These are phyloP conservation scores for Diploscapter pachys DNA, from an alignment of 1,140 invertebrate species.

Conservation along the genomic window DNA sequence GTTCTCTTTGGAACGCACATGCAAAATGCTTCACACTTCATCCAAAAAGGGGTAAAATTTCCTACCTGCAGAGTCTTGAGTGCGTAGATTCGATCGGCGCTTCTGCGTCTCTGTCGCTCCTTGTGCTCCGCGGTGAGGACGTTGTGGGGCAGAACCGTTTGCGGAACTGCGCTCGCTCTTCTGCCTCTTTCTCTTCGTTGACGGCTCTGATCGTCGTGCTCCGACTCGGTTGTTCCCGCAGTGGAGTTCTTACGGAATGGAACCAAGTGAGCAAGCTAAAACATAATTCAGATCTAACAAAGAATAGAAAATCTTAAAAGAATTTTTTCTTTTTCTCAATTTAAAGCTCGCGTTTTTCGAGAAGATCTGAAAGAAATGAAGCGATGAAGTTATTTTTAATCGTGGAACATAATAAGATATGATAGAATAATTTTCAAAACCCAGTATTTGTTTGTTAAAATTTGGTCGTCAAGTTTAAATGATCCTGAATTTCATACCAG, in stretches of 20 bases:
- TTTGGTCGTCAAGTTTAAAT: too few relatives aligned
- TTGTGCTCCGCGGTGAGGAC: not conserved
- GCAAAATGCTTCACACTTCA: slow-evolving; percentile 1
- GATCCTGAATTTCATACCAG: too few relatives aligned
- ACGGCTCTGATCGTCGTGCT: not conserved
- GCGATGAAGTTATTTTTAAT: too few relatives aligned
- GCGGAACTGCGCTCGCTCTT: slow-evolving; percentile 1
- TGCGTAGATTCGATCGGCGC: slow-evolving; percentile 8
- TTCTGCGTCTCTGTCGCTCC: slow-evolving; percentile 7
- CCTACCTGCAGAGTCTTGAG: slow-evolving; percentile 11
- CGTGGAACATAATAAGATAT: too few relatives aligned
- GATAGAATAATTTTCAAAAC: too few relatives aligned
- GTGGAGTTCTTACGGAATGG: slow-evolving; percentile 3
- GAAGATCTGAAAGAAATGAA: too few relatives aligned
- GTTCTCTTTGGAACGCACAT: not conserved
- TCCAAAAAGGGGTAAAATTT: slow-evolving; percentile 4
- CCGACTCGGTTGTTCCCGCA: not conserved
- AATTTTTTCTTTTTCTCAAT: too few relatives aligned
- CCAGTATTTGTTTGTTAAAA: too few relatives aligned
- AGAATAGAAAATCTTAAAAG: too few relatives aligned
- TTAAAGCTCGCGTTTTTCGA: too few relatives aligned
- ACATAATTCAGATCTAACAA: not conserved
- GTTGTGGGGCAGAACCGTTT: not conserved
- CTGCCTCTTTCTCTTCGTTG: not conserved
- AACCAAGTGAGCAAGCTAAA: slow-evolving; percentile 10